Evolutionary conservation across 2,113 vertebrate species (phyloP), one percentile per base, ranked within the genome.

Genomic region (Hiodon tergisus): DNA sequence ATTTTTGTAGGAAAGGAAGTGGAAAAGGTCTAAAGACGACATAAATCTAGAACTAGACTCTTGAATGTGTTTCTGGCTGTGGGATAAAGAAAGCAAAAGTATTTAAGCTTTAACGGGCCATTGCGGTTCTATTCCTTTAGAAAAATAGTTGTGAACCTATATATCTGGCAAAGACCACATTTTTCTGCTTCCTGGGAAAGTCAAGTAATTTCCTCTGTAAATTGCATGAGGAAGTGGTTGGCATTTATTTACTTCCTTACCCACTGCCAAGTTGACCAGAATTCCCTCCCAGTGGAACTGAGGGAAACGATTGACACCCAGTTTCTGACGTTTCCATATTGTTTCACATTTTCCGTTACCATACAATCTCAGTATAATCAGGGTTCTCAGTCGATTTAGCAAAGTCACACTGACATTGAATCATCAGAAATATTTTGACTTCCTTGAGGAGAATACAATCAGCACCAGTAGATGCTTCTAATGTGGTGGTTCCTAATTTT

Each of bases 281-380:
- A 13, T 71, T 50, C 68, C 31, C 54, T 81, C 72, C 72, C 72
- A 67, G 31, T 60, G 59, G 72, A 67, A 65, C 61, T 46, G 59
- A 75, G 79, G 76, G 78, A 84, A 84, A 81, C 79, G 72, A 77
- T 81, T 58, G 72, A 77, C 74, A 78, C 79, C 69, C 76, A 81
- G 54, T 53, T 69, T 68, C 66, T 84, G 80, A 81, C 81, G 72
- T 82, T 71, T 75, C 47, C 70, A 48, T 74, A 66, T 55, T 61
- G 53, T 47, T 79, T 31, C 16, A 66, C 66, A 76, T 81, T 80
- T 81, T 74, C 77, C 76, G 16, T 76, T 31, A 7, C 63, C 16
- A 53, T 59, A 69, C 52, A 67, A 71, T n/a, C 73, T 48, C 65
- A 59, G 3, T 31, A 31, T 31, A 31, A 31, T 47, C 59, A 72